phyloP scores from a whole-genome alignment of 2,797 vertebrate genomes.

The Poecilia gillii region DNA sequence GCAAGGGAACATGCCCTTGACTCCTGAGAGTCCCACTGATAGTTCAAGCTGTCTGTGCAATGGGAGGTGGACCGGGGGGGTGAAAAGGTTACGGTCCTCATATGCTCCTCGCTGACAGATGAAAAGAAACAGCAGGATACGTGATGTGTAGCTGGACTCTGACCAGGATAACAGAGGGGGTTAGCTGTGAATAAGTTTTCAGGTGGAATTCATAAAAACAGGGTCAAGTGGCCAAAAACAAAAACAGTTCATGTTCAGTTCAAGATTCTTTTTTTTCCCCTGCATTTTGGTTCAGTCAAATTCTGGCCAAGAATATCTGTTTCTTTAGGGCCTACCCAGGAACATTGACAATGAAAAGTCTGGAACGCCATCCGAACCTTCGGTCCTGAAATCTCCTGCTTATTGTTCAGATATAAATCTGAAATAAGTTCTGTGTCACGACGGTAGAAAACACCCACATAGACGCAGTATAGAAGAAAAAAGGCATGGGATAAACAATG shows the following conservation, averaged over 20 bases:
- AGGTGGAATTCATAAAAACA: background rate
- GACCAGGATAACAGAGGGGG: conserved; percentile 5
- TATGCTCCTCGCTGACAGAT: conserved; percentile 24
- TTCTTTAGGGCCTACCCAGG: background rate
- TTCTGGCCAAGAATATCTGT: background rate
- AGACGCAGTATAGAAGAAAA: background rate
- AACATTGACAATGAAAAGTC: background rate
- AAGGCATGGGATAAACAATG: background rate
- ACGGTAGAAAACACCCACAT: background rate
- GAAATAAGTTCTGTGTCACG: background rate
- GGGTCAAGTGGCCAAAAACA: background rate
- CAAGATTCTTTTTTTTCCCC: too few species aligned
- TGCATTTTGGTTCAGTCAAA: background rate
- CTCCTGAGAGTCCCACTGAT: conserved; percentile 20
- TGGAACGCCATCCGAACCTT: background rate
- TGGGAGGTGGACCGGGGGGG: conserved; percentile 10
- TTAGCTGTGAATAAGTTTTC: background rate
- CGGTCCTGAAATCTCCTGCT: background rate
- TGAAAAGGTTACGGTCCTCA: conserved; percentile 24
- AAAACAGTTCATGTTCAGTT: background rate
- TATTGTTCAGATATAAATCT: background rate
- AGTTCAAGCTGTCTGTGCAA: conserved; percentile 24
- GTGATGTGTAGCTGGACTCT: background rate
- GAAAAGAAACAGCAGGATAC: conserved; percentile 32
- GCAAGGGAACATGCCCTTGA: conserved; percentile 35